phyloP scores from a whole-genome alignment of 1,140 invertebrate genomes.

The Teleopsis dalmanni region DNA sequence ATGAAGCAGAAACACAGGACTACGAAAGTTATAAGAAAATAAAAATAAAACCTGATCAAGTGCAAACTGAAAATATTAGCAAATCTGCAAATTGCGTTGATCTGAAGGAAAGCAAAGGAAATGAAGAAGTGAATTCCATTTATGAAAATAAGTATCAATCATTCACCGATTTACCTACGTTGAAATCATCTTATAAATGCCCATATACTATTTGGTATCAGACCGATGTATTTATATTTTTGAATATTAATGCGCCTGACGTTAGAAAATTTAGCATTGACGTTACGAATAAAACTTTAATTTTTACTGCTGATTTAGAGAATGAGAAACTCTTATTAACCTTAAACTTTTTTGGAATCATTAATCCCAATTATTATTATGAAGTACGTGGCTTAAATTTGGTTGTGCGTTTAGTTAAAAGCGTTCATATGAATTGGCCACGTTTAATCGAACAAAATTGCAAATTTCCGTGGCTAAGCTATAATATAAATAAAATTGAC shows the following conservation, averaged over 20 bases:
- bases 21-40: no score
- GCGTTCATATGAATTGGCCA: conserved; percentile 12
- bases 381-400: conserved; percentile 13
- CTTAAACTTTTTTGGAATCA: conserved; percentile 5
- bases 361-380: no score
- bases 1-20: no score
- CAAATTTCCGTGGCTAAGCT: conserved; percentile 13
- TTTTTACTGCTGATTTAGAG: conserved; percentile 8
- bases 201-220: conserved; percentile 11
- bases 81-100: no score
- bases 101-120: no score
- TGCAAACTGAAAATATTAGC: no score
- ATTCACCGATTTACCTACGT: no score
- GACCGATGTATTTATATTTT: conserved; percentile 10
- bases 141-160: no score
- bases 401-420: conserved; percentile 11
- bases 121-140: no score
- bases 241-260: conserved; percentile 12
- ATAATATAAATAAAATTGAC: conserved; percentile 13
- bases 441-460: conserved; percentile 5
- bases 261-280: conserved; percentile 7
- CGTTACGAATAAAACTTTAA: conserved; percentile 1
- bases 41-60: no score
- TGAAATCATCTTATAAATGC: conserved; percentile 10
- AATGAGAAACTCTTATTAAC: conserved; percentile 5